Evolutionary conservation across 92 coral and sea anemone species (phyloP).

Genomic region (Phenganax marumi): DNA sequence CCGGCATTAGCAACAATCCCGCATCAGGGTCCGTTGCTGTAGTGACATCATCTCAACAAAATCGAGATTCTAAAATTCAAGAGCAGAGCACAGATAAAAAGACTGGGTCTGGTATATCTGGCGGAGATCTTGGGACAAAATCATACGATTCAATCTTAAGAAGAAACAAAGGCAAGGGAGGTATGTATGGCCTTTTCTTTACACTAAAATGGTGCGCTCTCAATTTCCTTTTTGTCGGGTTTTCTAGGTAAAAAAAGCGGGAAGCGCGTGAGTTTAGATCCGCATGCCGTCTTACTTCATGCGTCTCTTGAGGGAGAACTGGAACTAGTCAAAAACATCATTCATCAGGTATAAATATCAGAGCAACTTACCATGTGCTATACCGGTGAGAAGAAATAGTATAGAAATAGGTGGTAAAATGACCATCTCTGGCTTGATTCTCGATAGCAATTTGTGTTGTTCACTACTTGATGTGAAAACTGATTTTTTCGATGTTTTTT

Average conservation of each 20-base stretch:
- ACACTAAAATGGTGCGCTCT: neutral
- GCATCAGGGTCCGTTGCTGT: neutral
- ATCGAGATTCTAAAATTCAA: neutral
- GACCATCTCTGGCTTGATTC: too few relatives aligned
- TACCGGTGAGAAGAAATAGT: neutral
- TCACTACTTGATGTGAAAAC: too few relatives aligned
- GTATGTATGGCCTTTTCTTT: neutral
- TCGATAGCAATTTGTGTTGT: too few relatives aligned
- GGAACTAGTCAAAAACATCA: conserved; percentile 73
- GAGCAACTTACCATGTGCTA: neutral
- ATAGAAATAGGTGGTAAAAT: neutral
- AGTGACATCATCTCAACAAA: conserved; percentile 3
- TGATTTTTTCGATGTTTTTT: neutral
- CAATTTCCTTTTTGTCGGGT: neutral
- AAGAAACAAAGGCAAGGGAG: neutral
- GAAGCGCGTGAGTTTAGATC: conserved; percentile 76
- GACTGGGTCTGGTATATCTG: neutral
- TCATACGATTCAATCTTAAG: conserved; percentile 7
- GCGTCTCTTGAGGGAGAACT: conserved; percentile 97
- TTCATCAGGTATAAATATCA: conserved; percentile 67
- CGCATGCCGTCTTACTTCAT: conserved; percentile 90
- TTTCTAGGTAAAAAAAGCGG: conserved; percentile 30
- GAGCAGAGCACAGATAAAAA: neutral
- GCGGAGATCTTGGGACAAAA: neutral
- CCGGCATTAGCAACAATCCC: neutral